Evolutionary conservation across 2,113 vertebrate species (phyloP).

Genomic region (Cyanoramphus novaezelandiae): DNA sequence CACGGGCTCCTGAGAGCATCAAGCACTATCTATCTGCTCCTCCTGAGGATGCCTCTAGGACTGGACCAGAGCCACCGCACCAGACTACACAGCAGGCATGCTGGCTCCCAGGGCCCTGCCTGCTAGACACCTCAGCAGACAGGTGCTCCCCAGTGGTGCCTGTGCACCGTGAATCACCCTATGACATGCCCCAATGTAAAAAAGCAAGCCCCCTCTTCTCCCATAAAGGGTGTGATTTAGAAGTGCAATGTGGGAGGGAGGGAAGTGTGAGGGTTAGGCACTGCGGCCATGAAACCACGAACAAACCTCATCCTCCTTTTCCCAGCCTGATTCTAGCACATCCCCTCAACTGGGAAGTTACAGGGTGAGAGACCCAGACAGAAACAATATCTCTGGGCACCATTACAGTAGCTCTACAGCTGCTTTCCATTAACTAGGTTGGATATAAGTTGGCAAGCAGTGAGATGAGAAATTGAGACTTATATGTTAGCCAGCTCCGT

Average conservation of each 20-base stretch:
- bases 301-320: neutral
- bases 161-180: neutral
- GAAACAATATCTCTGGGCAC: neutral
- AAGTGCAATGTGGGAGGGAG: accelerated
- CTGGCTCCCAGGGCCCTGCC: neutral
- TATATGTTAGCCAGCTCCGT: neutral
- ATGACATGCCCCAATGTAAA: accelerated
- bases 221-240: accelerated
- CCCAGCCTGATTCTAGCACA: neutral
- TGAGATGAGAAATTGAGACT: neutral
- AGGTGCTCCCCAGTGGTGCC: neutral
- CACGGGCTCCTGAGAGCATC: neutral
- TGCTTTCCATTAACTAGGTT: neutral
- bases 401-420: neutral
- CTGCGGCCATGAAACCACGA: accelerated
- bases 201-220: neutral
- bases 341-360: neutral
- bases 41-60: neutral
- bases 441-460: neutral
- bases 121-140: neutral
- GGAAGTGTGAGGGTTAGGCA: accelerated
- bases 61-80: accelerated
- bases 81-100: neutral
- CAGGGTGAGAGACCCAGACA: neutral
- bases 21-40: neutral